Evolutionary conservation across 2,888 invertebrate species (phyloP).

Genomic region (Polietes domitor): DNA sequence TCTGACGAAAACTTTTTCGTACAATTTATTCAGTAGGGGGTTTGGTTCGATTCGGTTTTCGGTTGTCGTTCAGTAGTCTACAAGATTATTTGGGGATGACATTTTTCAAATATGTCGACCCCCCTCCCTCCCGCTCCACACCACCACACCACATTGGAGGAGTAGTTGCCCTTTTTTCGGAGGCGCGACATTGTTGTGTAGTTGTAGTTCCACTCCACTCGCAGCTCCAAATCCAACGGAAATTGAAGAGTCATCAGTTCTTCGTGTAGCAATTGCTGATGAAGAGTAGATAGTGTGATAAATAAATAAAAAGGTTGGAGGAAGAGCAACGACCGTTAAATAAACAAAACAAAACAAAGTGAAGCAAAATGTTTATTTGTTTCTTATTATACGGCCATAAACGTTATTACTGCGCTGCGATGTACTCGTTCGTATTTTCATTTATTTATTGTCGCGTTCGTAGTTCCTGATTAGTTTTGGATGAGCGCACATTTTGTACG

Average conservation of each 20-base stretch:
- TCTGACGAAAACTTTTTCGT: no score
- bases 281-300: background rate
- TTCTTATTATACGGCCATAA: background rate
- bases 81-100: background rate
- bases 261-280: constrained; percentile 6
- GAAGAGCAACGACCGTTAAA: background rate
- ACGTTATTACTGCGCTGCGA: background rate
- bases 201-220: no score
- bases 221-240: background rate
- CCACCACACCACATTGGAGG: constrained; percentile 14
- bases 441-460: background rate
- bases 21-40: no score
- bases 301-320: background rate
- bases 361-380: background rate
- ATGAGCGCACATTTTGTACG: background rate
- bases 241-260: constrained; percentile 32
- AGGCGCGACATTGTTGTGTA: background rate
- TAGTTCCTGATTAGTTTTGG: background rate
- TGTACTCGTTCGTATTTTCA: no score
- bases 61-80: no score
- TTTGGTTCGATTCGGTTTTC: background rate
- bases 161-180: background rate
- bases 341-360: background rate
- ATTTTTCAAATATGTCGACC: no score
- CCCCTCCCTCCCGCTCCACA: no score